Percentiles rank a stretch among this genome's conserved stretches.
These are phyloP conservation scores for Catocala sponsa DNA, from an alignment of 2,888 invertebrate species.

Conservation along the genomic window DNA sequence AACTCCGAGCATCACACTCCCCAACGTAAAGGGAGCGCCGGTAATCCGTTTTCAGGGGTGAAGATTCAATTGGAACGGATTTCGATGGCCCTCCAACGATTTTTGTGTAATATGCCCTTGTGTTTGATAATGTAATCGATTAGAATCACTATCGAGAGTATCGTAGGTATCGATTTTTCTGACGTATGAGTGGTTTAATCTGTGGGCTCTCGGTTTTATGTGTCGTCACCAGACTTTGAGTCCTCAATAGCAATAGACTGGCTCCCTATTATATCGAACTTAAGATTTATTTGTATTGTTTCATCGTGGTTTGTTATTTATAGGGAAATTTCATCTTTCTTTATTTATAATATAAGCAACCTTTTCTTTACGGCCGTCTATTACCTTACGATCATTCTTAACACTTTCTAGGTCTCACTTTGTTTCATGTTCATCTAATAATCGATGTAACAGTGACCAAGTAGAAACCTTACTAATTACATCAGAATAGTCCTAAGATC, in stretches of 20 bases:
- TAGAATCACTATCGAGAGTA: constrained; percentile 46
- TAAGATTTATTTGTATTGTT: too few species aligned
- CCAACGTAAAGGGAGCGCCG: constrained; percentile 54
- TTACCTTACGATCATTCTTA: too few species aligned
- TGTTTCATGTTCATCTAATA: too few species aligned
- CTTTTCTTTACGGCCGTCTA: too few species aligned
- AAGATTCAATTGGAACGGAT: constrained; percentile 74
- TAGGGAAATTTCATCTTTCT: too few species aligned
- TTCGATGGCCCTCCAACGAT: constrained; percentile 66
- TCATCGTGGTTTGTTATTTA: too few species aligned
- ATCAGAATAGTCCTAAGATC: too few species aligned
- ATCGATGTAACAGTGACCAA: too few species aligned
- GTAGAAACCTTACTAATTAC: too few species aligned
- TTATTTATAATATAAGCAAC: too few species aligned
- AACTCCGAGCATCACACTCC: constrained; percentile 31
- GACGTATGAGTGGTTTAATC: constrained; percentile 22
- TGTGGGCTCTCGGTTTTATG: constrained; percentile 13
- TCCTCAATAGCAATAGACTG: neutral
- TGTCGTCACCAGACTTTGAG: constrained; percentile 18
- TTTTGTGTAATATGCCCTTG: constrained; percentile 59
- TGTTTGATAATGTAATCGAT: constrained; percentile 53
- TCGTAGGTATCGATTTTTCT: constrained; percentile 38
- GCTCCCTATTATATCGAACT: too few species aligned
- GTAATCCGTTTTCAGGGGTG: constrained; percentile 70
- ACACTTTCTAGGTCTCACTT: too few species aligned